Evolutionary conservation across 2,888 invertebrate genomes (phyloP).

Genomic region (Tetropium fuscum): DNA sequence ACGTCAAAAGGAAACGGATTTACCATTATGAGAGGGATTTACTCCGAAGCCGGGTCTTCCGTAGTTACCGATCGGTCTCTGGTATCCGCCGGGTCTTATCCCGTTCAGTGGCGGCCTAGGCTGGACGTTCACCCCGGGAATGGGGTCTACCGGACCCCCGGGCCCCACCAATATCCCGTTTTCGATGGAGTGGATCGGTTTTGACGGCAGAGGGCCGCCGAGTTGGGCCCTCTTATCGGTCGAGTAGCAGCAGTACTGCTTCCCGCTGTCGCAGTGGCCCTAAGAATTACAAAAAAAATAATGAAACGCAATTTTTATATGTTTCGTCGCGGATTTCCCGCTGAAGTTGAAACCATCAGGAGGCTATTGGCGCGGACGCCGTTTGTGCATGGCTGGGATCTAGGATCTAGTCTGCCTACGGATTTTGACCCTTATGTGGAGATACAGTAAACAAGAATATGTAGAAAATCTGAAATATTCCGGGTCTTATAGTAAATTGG

Average conservation of each 20-base stretch:
- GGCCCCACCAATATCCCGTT: constrained; percentile 66
- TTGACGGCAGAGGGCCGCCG: constrained; percentile 57
- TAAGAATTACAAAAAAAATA: constrained; percentile 57
- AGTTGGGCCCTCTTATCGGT: constrained; percentile 49
- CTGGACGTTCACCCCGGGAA: constrained; percentile 31
- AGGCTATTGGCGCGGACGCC: no score
- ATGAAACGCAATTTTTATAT: neutral
- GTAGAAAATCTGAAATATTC: no score
- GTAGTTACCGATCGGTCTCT: constrained; percentile 40
- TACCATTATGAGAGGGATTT: constrained; percentile 6
- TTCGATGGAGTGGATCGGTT: constrained; percentile 60
- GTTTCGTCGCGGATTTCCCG: no score
- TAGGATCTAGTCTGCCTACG: no score
- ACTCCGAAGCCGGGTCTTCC: constrained; percentile 30
- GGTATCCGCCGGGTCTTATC: constrained; percentile 53
- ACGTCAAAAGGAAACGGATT: neutral
- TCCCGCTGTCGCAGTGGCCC: constrained; percentile 74
- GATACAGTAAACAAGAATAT: no score
- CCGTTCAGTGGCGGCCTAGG: constrained; percentile 60
- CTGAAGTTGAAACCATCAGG: no score
- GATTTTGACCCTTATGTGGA: no score
- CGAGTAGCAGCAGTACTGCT: constrained; percentile 75
- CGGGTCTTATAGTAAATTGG: no score
- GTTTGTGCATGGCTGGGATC: no score
- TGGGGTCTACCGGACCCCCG: constrained; percentile 57